Conservation (phyloP, 2,888 invertebrate genomes). For the Ophion obscuratus region DNA sequence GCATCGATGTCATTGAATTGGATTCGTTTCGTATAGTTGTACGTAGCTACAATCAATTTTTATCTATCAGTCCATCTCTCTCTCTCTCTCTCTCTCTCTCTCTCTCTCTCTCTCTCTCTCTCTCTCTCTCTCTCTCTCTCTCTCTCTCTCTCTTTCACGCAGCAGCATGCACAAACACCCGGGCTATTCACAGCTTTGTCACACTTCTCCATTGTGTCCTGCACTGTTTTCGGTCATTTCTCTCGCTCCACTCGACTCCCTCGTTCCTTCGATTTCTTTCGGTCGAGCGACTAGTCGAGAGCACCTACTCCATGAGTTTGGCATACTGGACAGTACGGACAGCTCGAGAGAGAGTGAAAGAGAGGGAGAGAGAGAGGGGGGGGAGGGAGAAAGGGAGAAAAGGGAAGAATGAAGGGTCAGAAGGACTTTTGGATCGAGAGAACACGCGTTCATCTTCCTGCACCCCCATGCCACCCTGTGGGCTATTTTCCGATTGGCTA, state of each 20-base stretch:
- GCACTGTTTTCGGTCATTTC: slow-evolving; percentile 43
- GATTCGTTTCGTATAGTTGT: background rate
- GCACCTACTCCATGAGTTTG: slow-evolving; percentile 20
- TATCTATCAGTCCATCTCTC: background rate
- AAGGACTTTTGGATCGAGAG: slow-evolving; percentile 41
- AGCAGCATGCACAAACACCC: background rate
- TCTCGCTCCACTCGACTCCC: slow-evolving; percentile 44
- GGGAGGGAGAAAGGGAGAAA: slow-evolving; percentile 2
- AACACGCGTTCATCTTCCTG: slow-evolving; percentile 57
- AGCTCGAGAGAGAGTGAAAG: background rate
- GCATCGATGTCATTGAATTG: background rate
- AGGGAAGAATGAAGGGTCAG: slow-evolving; percentile 39
- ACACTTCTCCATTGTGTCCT: background rate
- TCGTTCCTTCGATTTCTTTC: slow-evolving; percentile 54
- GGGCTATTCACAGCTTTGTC: background rate
- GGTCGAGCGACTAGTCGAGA: slow-evolving; percentile 38
- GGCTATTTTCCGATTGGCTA: slow-evolving; percentile 79
- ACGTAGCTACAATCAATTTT: background rate
- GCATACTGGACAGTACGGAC: background rate
- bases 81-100: background rate
- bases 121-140: background rate
- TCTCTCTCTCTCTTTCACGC: background rate
- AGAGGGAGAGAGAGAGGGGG: background rate
- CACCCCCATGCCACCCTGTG: slow-evolving; percentile 58
- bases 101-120: background rate